phyloP scores from a whole-genome alignment of 2,113 vertebrate genomes.

The Colius striatus region DNA sequence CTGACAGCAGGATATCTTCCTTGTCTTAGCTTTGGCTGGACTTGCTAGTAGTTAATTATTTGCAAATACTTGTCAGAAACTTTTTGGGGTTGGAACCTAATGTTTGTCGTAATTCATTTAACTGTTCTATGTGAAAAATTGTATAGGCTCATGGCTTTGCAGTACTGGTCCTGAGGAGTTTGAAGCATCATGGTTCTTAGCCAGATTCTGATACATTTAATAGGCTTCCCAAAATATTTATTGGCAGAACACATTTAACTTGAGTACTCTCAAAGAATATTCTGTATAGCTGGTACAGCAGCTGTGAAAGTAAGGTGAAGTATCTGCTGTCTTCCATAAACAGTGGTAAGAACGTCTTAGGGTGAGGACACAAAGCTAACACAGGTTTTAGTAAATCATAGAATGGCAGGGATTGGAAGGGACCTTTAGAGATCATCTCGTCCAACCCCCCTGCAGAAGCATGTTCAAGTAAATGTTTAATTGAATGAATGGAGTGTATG shows the following conservation, averaged over 20 bases:
- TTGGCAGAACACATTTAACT: background rate
- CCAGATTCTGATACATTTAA: background rate
- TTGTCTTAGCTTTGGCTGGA: background rate
- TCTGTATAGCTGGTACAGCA: background rate
- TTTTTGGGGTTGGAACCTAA: background rate
- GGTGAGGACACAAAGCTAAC: background rate
- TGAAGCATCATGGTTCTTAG: rapidly evolving
- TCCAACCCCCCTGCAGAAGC: no score
- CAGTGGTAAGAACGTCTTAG: background rate
- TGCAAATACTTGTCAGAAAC: background rate
- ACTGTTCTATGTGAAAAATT: background rate
- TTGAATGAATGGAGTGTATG: no score
- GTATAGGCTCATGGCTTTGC: background rate
- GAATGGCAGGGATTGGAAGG: no score
- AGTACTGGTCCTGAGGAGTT: background rate
- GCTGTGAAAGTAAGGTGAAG: background rate
- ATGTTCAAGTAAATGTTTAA: background rate
- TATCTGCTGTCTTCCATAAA: background rate
- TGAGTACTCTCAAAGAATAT: background rate
- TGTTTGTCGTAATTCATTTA: background rate
- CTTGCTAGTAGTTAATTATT: background rate
- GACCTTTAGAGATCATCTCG: no score
- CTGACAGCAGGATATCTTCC: background rate
- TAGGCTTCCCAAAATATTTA: background rate
- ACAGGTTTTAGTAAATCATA: no score